Percentiles rank a stretch among this genome's conserved stretches.
Conservation (phyloP, 2,797 vertebrate species). For the Pelochelys cantorii region DNA sequence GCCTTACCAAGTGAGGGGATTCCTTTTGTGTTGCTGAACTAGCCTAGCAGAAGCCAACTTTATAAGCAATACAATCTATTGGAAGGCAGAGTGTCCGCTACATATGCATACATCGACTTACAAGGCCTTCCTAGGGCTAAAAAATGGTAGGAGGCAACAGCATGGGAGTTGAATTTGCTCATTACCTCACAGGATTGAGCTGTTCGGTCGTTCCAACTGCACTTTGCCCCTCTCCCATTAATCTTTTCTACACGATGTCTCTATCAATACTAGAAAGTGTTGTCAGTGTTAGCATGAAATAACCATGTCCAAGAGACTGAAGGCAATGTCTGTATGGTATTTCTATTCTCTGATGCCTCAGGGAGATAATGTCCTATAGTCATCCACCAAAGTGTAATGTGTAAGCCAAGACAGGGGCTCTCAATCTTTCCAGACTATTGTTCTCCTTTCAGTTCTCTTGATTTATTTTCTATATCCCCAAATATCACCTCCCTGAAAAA, state of each 20-base stretch:
- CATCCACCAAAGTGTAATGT: not conserved
- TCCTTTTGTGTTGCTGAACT: not conserved
- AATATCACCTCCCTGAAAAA: too few relatives aligned
- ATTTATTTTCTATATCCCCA: too few relatives aligned
- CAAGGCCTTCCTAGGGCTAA: not conserved
- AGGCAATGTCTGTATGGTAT: not conserved
- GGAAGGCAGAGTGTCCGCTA: not conserved
- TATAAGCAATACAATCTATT: not conserved
- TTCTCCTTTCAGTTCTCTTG: too few relatives aligned
- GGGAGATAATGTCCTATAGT: not conserved
- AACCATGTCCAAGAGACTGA: not conserved
- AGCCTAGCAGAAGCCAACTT: not conserved
- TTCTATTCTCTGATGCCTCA: not conserved
- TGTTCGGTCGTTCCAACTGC: not conserved
- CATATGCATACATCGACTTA: not conserved
- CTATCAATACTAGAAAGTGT: not conserved
- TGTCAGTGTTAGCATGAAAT: not conserved
- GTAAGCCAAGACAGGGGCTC: not conserved
- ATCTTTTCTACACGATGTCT: not conserved
- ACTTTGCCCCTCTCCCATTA: not conserved
- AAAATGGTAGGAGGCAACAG: not conserved
- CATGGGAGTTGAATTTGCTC: not conserved
- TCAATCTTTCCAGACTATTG: too few relatives aligned
- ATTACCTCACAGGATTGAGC: not conserved
- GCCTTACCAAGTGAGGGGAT: fast-evolving